Base-by-base conservation (phyloP, 2,888 invertebrate genomes). In the Drosophila mimica region DNA sequence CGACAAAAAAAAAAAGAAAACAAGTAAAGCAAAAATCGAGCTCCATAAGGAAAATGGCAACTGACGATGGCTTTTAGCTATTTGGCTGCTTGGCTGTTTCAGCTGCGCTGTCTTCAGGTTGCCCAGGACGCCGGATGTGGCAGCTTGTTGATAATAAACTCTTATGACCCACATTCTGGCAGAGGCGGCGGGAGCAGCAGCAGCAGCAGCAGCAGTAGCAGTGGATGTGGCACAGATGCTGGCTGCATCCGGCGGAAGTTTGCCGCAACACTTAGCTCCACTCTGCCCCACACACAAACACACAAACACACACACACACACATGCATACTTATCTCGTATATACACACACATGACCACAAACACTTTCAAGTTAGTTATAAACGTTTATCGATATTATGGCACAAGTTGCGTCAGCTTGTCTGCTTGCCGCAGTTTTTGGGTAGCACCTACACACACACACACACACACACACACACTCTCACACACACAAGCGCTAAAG, bases 71-170 rank as follows among this genome's bases (percentile, higher is more conserved):
- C 43, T 68, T 43, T 53, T 60, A 34, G 48, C 53, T 69, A 20
- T 31, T 57, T 57, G 57, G n/a, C 64, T 61, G 31, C 31, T 65
- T 40, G 20, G 52, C 36, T 51, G 30, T 17, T 11, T 48, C 13
- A 8, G 28, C 51, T 52, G 13, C 8, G 8, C 48, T 57, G 70
- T 76, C 81, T 78, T 81, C 79, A 84, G 83, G 88, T 74, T 87
- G 87, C 70, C 67, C 76, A 73, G 66, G 71, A 80, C 59, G 56
- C 66, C 76, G 89, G 87, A 84, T 89, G 87, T 87, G 87, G 83
- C 84, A 89, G 89, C 89, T 88, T 90, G 80, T 82, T 88, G 86
- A 81, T 90, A 89, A 86, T 86, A 86, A 86, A 86, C 90, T 87
- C 86, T 76, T 86, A 81, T 90, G 86, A 88, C 90, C 86, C 88